phyloP scores from a whole-genome alignment of 30 jellyfish, hydroid and myxozoan species.

The Aurelia coerulea region DNA sequence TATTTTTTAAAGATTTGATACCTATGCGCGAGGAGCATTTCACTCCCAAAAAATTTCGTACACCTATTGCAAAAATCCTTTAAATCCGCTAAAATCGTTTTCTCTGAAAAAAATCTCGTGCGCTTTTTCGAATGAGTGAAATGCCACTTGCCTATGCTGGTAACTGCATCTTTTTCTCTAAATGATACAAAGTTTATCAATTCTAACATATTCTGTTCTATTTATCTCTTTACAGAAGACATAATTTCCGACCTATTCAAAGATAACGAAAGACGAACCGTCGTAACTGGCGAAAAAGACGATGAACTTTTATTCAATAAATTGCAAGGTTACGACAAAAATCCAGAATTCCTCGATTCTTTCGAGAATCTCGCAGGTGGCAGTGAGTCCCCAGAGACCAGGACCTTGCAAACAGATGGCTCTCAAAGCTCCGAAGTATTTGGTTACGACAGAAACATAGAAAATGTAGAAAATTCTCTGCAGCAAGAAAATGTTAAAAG shows the following conservation, averaged over 20 bases:
- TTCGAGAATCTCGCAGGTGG: slow-evolving; percentile 59
- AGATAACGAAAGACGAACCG: slow-evolving; percentile 89
- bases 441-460: slow-evolving; percentile 97
- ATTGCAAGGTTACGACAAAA: slow-evolving; percentile 83
- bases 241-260: slow-evolving; percentile 78
- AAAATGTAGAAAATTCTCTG: slow-evolving; percentile 59
- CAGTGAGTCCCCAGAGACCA: slow-evolving; percentile 44
- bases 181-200: not conserved
- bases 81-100: too few species aligned
- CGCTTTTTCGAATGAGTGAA: too few species aligned
- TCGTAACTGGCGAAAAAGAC: slow-evolving; percentile 90
- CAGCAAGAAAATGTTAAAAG: slow-evolving; percentile 80
- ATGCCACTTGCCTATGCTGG: not conserved
- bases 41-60: too few species aligned
- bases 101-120: too few species aligned
- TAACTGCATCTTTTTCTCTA: too few species aligned
- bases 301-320: slow-evolving; percentile 79
- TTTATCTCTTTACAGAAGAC: slow-evolving; percentile 62
- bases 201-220: not conserved
- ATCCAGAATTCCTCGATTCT: slow-evolving; percentile 72
- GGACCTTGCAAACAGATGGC: slow-evolving; percentile 59
- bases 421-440: slow-evolving; percentile 91
- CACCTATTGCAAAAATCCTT: too few species aligned
- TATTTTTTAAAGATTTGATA: too few species aligned
- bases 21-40: too few species aligned